Evolutionary conservation across 1,140 invertebrate genomes (phyloP).

Genomic region (Nasonia vitripennis): DNA sequence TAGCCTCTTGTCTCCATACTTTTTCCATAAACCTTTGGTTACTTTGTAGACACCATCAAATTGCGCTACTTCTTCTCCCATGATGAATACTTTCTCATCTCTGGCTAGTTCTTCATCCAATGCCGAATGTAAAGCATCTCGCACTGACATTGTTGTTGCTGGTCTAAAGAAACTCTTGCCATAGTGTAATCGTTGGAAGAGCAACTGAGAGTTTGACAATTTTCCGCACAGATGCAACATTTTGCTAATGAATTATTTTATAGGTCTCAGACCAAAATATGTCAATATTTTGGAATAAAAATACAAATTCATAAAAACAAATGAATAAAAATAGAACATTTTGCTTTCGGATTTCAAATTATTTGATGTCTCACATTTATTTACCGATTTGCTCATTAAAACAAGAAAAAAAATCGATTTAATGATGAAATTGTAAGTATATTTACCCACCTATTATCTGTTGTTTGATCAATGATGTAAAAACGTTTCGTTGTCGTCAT

Average conservation of each 20-base stretch:
- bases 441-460: not conserved
- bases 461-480: not conserved
- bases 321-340: not conserved
- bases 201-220: not conserved
- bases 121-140: conserved; percentile 95
- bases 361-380: not conserved
- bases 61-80: conserved; percentile 97
- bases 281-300: not conserved
- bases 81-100: conserved; percentile 93
- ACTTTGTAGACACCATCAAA: conserved; percentile 98
- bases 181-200: not conserved
- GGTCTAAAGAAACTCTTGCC: conserved; percentile 26
- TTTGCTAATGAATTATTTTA: not conserved
- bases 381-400: not conserved
- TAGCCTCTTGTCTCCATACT: conserved; percentile 96
- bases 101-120: conserved; percentile 96
- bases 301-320: not conserved
- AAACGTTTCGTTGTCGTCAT: not conserved
- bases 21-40: conserved; percentile 94
- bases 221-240: conserved; percentile 4
- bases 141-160: conserved; percentile 81
- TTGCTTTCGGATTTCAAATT: not conserved
- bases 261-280: not conserved
- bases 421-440: not conserved
- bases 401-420: not conserved